Evolutionary conservation across 2,797 vertebrate species (phyloP).

Genomic region (Enteromius mattozi): DNA sequence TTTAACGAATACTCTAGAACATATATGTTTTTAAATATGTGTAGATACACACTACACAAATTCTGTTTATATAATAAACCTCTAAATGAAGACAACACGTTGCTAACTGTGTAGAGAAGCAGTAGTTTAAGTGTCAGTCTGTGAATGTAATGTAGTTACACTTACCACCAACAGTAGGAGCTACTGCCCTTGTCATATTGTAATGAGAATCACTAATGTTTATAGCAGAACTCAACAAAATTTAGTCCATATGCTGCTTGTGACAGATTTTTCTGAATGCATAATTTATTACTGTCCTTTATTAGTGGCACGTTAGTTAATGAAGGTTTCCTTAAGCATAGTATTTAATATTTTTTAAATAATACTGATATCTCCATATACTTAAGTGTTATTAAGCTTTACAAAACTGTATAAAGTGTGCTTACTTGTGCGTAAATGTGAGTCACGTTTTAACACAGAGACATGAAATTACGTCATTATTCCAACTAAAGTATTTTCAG

Average conservation of each 20-base stretch:
- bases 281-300: background rate
- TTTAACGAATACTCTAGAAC: background rate
- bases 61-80: background rate
- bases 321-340: background rate
- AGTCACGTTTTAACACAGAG: background rate
- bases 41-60: background rate
- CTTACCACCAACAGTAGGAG: slow-evolving; percentile 38
- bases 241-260: background rate
- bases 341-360: background rate
- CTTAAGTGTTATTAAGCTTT: background rate
- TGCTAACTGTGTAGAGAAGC: background rate
- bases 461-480: background rate
- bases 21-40: background rate
- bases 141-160: slow-evolving; percentile 26
- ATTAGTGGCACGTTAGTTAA: background rate
- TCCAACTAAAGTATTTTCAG: background rate
- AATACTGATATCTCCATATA: background rate
- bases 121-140: background rate
- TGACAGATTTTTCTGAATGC: no score
- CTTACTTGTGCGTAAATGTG: background rate
- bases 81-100: background rate
- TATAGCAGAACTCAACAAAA: background rate
- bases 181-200: slow-evolving; percentile 12
- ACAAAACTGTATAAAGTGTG: background rate
- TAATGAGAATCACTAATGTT: background rate